These are phyloP conservation scores for Thripadectes ignobilis DNA, from an alignment of 2,797 vertebrate genomes.

Conservation along the genomic window DNA sequence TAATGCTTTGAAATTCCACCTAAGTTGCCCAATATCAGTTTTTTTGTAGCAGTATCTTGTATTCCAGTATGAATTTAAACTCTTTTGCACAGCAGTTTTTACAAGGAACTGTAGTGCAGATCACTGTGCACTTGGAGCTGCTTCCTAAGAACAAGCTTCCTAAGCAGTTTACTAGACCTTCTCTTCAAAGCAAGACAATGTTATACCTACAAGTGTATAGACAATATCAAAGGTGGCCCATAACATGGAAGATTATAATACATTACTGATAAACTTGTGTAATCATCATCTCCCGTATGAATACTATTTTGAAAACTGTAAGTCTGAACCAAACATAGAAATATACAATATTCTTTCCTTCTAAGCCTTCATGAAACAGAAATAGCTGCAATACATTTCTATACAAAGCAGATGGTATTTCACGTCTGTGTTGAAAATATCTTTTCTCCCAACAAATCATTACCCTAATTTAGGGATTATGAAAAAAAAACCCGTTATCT, in stretches of 20 bases:
- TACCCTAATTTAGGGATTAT: neutral
- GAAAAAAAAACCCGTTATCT: neutral
- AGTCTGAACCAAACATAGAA: neutral
- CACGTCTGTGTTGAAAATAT: neutral
- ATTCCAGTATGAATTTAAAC: neutral
- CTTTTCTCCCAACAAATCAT: neutral
- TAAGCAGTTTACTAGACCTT: neutral
- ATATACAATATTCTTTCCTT: neutral
- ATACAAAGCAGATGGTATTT: neutral
- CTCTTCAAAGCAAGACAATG: neutral
- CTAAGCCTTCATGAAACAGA: neutral
- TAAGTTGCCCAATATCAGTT: neutral
- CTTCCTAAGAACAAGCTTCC: neutral
- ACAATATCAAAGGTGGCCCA: neutral
- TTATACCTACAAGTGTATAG: neutral
- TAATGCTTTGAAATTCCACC: neutral
- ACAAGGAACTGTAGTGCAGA: neutral
- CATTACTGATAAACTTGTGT: neutral
- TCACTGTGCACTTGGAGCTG: neutral
- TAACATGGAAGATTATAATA: neutral
- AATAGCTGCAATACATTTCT: neutral
- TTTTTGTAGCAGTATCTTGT: neutral
- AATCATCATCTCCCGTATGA: neutral
- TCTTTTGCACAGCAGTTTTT: neutral
- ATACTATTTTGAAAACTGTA: neutral